These are phyloP conservation scores for Venustaconcha ellipsiformis DNA, from an alignment of 1,140 invertebrate genomes.

Conservation along the genomic window DNA sequence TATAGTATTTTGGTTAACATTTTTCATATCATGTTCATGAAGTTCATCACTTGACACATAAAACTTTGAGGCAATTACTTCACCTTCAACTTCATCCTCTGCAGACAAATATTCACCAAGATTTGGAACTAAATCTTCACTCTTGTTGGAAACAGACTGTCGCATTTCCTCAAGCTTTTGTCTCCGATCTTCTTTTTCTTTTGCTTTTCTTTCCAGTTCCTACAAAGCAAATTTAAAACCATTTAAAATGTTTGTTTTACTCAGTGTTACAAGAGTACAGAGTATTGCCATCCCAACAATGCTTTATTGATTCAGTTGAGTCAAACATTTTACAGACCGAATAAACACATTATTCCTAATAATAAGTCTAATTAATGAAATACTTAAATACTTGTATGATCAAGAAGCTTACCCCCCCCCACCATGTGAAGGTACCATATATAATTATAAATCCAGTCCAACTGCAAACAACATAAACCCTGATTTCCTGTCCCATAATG, in stretches of 20 bases:
- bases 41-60: no score
- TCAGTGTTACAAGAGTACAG: not conserved
- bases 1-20: not conserved
- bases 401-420: no score
- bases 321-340: not conserved
- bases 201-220: slow-evolving; percentile 55
- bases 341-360: not conserved
- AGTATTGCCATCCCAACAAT: slow-evolving; percentile 8
- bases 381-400: no score
- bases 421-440: no score
- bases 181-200: slow-evolving; percentile 72
- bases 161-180: slow-evolving; percentile 84
- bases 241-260: no score
- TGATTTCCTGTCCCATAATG: no score
- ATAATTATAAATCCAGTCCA: no score
- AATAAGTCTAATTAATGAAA: no score
- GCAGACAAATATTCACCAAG: slow-evolving; percentile 10
- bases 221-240: slow-evolving; percentile 34
- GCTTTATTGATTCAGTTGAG: slow-evolving; percentile 10
- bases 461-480: no score
- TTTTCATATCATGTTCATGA: not conserved
- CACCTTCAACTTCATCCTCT: slow-evolving; percentile 24
- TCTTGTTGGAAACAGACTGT: slow-evolving; percentile 79
- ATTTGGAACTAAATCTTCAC: slow-evolving; percentile 10
- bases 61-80: not conserved